Evolutionary conservation across 2,888 invertebrate species (phyloP).

Genomic region (Gibbula magus): DNA sequence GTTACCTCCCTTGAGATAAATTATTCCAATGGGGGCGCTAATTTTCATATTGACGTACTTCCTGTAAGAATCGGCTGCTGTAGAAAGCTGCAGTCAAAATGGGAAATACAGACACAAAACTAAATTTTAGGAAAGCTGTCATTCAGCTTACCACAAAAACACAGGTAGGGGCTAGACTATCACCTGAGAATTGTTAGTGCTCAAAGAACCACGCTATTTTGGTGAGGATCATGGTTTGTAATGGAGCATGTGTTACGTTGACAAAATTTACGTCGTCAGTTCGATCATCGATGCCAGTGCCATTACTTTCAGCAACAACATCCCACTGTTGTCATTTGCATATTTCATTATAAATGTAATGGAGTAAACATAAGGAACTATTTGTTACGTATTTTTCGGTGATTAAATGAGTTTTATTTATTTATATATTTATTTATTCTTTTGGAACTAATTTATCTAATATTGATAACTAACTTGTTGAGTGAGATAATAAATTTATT

Average conservation of each 20-base stretch:
- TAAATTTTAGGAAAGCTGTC: conserved; percentile 98
- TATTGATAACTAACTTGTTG: too few relatives aligned
- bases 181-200: background rate
- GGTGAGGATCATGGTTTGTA: background rate
- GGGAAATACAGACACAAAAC: conserved; percentile 99
- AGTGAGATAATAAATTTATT: too few relatives aligned
- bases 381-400: too few relatives aligned
- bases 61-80: conserved; percentile 35
- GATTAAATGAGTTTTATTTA: too few relatives aligned
- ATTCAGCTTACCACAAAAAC: conserved; percentile 97
- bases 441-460: too few relatives aligned
- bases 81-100: conserved; percentile 77
- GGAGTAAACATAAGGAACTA: too few relatives aligned
- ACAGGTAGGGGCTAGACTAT: conserved; percentile 81
- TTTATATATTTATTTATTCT: too few relatives aligned
- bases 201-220: background rate
- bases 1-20: background rate
- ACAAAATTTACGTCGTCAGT: background rate
- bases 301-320: too few relatives aligned
- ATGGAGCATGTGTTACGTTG: background rate
- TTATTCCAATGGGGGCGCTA: background rate
- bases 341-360: too few relatives aligned
- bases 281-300: too few relatives aligned
- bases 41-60: conserved; percentile 42
- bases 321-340: too few relatives aligned